A percentile compares a stretch with the other conserved stretches of the same genome.
phyloP scores from a whole-genome alignment of 2,113 vertebrate genomes.

The Danionella cerebrum region DNA sequence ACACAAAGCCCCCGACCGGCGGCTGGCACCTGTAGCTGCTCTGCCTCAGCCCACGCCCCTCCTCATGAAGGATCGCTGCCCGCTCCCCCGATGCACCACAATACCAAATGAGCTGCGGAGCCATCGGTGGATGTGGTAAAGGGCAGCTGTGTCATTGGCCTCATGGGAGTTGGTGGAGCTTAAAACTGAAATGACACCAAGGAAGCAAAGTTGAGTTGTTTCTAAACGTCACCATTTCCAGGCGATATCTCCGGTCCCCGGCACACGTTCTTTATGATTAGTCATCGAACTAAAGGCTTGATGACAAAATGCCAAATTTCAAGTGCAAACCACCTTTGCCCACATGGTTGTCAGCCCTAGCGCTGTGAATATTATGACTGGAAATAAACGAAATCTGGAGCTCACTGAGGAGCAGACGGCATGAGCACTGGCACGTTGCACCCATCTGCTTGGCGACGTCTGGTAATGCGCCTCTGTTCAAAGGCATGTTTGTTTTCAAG shows the following conservation, averaged over 20 bases:
- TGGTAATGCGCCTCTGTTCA: constrained; percentile 3
- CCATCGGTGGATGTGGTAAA: constrained; percentile 33
- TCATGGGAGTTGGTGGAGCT: constrained; percentile 34
- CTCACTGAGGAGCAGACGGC: constrained; percentile 9
- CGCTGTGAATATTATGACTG: not conserved
- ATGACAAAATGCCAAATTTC: no score
- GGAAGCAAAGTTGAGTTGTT: constrained; percentile 31
- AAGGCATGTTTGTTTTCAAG: constrained; percentile 47
- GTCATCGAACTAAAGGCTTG: no score
- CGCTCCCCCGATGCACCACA: constrained; percentile 5
- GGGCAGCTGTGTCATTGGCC: constrained; percentile 7
- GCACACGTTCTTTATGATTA: no score
- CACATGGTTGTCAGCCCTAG: no score
- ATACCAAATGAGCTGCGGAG: constrained; percentile 25
- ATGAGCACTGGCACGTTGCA: constrained; percentile 26
- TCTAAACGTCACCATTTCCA: no score
- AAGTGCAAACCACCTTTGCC: no score
- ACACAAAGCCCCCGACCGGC: constrained; percentile 57
- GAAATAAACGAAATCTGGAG: no score
- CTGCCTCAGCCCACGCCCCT: constrained; percentile 61
- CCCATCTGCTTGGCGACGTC: constrained; percentile 10
- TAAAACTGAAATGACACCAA: constrained; percentile 45
- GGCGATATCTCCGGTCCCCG: no score
- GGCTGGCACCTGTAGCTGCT: constrained; percentile 60
- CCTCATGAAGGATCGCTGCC: constrained; percentile 61